Evolutionary conservation across 2,113 vertebrate genomes (phyloP).

Genomic region (Rhynchomys soricoides): DNA sequence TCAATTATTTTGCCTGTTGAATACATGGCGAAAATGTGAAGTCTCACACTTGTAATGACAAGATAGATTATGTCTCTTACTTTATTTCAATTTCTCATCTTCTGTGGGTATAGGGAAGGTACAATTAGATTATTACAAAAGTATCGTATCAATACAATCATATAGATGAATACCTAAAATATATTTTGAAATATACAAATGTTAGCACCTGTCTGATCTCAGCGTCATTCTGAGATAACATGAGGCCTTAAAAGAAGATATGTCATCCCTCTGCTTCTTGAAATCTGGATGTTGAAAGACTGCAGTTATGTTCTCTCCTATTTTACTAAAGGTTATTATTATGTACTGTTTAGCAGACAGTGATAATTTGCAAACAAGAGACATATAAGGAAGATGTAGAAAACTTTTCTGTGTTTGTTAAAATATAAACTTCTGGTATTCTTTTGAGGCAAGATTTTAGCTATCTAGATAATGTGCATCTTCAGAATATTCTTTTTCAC

Average conservation of each 20-base stretch:
- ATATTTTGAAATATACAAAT: background rate
- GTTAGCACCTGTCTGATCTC: background rate
- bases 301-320: background rate
- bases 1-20: conserved; percentile 2
- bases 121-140: conserved; percentile 7
- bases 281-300: conserved; percentile 28
- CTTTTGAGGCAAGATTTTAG: conserved; percentile 1
- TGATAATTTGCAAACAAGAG: background rate
- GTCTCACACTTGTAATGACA: background rate
- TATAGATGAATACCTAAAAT: background rate
- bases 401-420: background rate
- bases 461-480: background rate
- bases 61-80: background rate
- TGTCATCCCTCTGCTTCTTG: background rate
- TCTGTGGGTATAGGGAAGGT: background rate
- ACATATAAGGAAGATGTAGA: background rate
- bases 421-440: background rate
- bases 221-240: conserved; percentile 12
- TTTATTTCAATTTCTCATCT: conserved; percentile 17
- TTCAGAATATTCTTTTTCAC: background rate
- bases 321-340: background rate
- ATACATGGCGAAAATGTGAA: background rate
- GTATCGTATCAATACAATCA: background rate
- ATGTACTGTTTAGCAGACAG: background rate
- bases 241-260: background rate